Conservation (phyloP, 2,113 vertebrate genomes). For the Anarhynchus alexandrinus region DNA sequence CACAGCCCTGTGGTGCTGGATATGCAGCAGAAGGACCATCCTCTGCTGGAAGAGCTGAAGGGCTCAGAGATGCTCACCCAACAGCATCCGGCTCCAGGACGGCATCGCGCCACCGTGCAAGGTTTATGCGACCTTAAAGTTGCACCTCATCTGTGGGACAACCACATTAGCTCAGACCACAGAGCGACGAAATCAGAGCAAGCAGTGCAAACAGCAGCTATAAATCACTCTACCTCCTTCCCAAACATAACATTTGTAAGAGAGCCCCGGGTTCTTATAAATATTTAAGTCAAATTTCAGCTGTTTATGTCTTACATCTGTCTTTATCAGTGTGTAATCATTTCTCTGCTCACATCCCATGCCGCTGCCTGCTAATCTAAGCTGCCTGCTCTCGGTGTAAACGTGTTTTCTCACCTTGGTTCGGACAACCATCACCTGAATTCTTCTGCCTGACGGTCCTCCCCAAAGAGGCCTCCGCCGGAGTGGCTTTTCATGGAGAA, state of each 20-base stretch:
- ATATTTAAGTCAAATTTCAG: constrained; percentile 54
- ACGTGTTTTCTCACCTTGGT: constrained; percentile 5
- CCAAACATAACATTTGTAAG: constrained; percentile 46
- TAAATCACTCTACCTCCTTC: constrained; percentile 58
- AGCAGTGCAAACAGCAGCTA: neutral
- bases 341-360: neutral
- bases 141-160: neutral
- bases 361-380: constrained; percentile 21
- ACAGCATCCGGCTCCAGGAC: neutral
- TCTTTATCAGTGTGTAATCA: constrained; percentile 22
- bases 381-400: constrained; percentile 19
- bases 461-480: neutral
- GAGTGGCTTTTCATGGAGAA: neutral
- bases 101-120: accelerated
- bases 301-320: constrained; percentile 54
- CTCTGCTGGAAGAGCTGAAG: neutral
- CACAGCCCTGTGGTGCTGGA: accelerated
- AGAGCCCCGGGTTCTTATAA: constrained; percentile 25
- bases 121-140: neutral
- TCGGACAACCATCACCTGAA: neutral
- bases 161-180: neutral
- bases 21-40: neutral
- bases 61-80: neutral
- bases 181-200: neutral
- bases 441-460: neutral